Conservation (phyloP, 2,888 invertebrate genomes). For the Conchocele bisecta region DNA sequence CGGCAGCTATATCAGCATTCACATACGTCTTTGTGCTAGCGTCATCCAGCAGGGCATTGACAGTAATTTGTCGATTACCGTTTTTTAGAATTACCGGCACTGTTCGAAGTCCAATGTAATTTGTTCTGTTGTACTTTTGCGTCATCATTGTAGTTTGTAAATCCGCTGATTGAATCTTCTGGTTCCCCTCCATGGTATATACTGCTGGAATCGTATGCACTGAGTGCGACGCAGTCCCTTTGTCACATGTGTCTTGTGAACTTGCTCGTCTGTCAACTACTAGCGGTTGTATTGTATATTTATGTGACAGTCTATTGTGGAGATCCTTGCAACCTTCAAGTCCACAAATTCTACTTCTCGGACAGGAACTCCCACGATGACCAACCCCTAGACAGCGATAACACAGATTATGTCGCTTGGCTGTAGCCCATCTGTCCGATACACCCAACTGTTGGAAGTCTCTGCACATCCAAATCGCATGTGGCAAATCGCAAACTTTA, state of each 20-base stretch:
- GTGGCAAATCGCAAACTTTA: too few species aligned
- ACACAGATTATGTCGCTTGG: not conserved
- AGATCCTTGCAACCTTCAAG: not conserved
- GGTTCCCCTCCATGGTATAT: constrained; percentile 6
- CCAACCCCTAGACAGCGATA: not conserved
- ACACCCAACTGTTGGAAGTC: too few species aligned
- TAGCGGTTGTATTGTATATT: not conserved
- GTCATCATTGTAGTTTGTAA: constrained; percentile 4
- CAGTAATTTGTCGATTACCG: not conserved
- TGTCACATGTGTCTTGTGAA: not conserved
- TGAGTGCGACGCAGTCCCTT: not conserved
- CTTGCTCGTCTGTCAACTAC: too few species aligned
- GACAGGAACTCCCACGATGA: not conserved
- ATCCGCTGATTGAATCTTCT: not conserved
- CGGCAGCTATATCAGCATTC: not conserved
- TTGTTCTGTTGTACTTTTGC: not conserved
- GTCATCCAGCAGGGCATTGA: not conserved
- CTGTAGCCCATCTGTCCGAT: too few species aligned
- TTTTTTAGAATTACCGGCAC: not conserved
- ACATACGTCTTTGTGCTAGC: constrained; percentile 1
- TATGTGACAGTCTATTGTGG: not conserved
- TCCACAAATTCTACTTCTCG: not conserved
- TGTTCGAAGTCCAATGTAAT: not conserved
- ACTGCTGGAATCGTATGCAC: not conserved
- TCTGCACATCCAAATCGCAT: too few species aligned